These are phyloP conservation scores for Mesorhabditis sp. DNA, from an alignment of 2,888 invertebrate genomes.

Conservation along the genomic window DNA sequence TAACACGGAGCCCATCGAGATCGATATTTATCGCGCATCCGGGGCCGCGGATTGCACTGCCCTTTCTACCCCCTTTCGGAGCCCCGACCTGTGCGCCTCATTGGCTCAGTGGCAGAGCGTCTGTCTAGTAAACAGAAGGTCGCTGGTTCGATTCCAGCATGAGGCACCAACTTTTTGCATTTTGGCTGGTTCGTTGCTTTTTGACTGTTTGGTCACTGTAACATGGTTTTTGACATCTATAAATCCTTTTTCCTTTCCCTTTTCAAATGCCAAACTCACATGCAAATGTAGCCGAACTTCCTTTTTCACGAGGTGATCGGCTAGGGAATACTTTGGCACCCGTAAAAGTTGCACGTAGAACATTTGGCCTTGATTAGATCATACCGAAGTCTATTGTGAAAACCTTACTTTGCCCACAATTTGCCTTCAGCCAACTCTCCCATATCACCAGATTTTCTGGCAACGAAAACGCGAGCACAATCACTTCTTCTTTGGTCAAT, in stretches of 20 bases:
- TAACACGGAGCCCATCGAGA: too few species aligned
- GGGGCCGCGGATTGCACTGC: too few species aligned
- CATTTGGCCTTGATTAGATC: not conserved
- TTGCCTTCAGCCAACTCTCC: slow-evolving; percentile 35
- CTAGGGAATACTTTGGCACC: not conserved
- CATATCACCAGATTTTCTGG: slow-evolving; percentile 31
- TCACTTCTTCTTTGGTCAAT: slow-evolving; percentile 4
- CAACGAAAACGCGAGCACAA: slow-evolving; percentile 28
- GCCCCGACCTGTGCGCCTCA: slow-evolving; percentile 38
- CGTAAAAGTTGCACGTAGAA: not conserved
- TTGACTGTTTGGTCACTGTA: too few species aligned
- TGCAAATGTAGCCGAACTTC: slow-evolving; percentile 35
- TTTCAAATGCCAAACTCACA: slow-evolving; percentile 14
- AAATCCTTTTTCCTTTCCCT: too few species aligned
- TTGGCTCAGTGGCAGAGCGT: slow-evolving; percentile 57
- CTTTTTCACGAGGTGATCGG: slow-evolving; percentile 19
- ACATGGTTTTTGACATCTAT: too few species aligned
- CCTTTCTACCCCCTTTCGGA: not conserved
- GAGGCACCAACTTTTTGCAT: slow-evolving; percentile 35
- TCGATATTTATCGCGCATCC: too few species aligned
- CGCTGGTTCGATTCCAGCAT: slow-evolving; percentile 57
- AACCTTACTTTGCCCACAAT: slow-evolving; percentile 30
- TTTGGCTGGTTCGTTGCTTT: not conserved
- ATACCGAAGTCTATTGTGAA: not conserved
- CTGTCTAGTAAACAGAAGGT: slow-evolving; percentile 58